phyloP scores from a whole-genome alignment of 1,140 invertebrate genomes.

The Danaus melanippus region DNA sequence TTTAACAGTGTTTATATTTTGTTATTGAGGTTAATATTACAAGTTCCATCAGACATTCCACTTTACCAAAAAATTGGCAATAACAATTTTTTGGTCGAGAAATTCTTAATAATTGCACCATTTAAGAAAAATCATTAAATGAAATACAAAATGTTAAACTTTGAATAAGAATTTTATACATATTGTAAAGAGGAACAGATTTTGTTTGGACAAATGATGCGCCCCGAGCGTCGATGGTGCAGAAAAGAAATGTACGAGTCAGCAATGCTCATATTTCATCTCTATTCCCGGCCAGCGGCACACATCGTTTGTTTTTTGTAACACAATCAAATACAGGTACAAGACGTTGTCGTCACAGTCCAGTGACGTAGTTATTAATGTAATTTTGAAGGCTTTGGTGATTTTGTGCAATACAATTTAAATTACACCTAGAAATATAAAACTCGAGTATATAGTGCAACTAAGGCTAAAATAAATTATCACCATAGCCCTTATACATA shows the following conservation, averaged over 20 bases:
- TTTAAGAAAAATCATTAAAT: slow-evolving; percentile 48
- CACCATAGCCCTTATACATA: slow-evolving; percentile 19
- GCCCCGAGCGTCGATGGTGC: no score
- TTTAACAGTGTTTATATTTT: slow-evolving; percentile 70
- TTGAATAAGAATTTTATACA: no score
- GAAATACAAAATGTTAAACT: slow-evolving; percentile 1
- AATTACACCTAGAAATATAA: slow-evolving; percentile 53
- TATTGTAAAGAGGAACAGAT: no score
- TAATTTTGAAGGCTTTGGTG: slow-evolving; percentile 26
- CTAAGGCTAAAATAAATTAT: slow-evolving; percentile 34
- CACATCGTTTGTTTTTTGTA: no score
- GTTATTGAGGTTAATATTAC: slow-evolving; percentile 65
- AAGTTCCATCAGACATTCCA: slow-evolving; percentile 42
- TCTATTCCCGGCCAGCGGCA: no score
- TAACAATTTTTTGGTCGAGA: slow-evolving; percentile 9
- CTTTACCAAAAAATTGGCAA: neutral
- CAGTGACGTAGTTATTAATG: neutral
- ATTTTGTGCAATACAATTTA: slow-evolving; percentile 57
- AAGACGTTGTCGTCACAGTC: slow-evolving; percentile 13
- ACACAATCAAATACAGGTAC: slow-evolving; percentile 31
- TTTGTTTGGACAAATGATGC: no score
- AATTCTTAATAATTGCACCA: slow-evolving; percentile 22
- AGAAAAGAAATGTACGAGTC: no score
- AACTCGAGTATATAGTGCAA: slow-evolving; percentile 53
- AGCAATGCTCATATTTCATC: no score